These are phyloP conservation scores for Grammomys dolichurus DNA, from an alignment of 2,113 vertebrate genomes.

Conservation along the genomic window DNA sequence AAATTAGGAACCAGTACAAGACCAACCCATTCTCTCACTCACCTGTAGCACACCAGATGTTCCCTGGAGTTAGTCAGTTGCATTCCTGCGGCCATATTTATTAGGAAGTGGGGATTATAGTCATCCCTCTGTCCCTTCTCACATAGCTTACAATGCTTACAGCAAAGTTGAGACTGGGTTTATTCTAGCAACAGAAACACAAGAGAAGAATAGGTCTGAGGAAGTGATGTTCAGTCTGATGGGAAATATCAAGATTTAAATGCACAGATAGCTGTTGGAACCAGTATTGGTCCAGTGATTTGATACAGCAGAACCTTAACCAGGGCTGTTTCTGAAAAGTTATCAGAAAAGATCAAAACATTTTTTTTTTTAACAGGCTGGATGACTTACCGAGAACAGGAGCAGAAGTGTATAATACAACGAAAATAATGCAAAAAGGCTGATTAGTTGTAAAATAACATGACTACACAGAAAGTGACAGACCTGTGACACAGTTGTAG, in stretches of 20 bases:
- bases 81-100: not conserved
- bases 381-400: not conserved
- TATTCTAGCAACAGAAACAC: not conserved
- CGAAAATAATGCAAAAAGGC: not conserved
- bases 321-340: not conserved
- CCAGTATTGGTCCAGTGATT: not conserved
- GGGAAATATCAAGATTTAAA: not conserved
- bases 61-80: not conserved
- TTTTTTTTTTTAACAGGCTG: not conserved
- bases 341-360: not conserved
- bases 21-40: not conserved
- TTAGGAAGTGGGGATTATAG: not conserved
- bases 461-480: not conserved
- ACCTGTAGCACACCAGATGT: not conserved
- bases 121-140: not conserved
- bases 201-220: not conserved
- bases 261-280: not conserved
- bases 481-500: not conserved
- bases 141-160: not conserved
- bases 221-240: not conserved
- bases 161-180: not conserved
- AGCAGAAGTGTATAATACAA: not conserved
- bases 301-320: too few relatives aligned
- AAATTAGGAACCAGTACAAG: not conserved
- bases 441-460: not conserved